Base-by-base conservation (phyloP, 2,888 invertebrate species). In the Perdita meconis region DNA sequence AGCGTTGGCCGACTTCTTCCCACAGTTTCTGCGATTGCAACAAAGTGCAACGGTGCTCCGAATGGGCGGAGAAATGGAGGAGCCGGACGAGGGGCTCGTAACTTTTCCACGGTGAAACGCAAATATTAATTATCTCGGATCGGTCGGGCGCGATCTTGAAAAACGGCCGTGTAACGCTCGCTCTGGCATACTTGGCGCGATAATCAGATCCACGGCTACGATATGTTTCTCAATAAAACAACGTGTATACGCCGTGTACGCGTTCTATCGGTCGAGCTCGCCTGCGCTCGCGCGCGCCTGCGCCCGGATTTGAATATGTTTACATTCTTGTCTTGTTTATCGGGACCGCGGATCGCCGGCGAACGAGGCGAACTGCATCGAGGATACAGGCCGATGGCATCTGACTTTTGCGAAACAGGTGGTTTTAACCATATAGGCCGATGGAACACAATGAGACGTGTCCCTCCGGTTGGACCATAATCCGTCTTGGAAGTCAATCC, bases 321-420 rank as follows among this genome's bases (percentile, higher is more conserved):
- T 60, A 76, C 76, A 71, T 75, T 79, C 67, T 71, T 69, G 63
- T 70, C 71, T 72, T 66, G 78, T 83, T 81, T 77, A 74, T 82
- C 78, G 56, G n/a, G 51, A 13, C 4, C 47, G 53, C 68, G 57
- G 76, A 77, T 67, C 34, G 19, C 40, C n/a, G 34, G 44, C 4
- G 61, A 22, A 47, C 73, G 56, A 65, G 47, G 56, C 34, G 44
- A 70, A 69, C 61, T 61, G 73, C 56, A 56, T 53, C 69, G 57
- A 4, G 64, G 44, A 61, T 47, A 34, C 61, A 63, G 61, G 57
- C 42, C 53, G 64, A 61, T 71, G 76, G 76, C 78, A 71, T 81
- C 61, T 68, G 83, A 81, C 80, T 86, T 88, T 90, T 87, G 84
- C 87, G 86, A 90, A 90, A 90, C 90, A 90, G 89, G 90, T 90